Evolutionary conservation across 2,113 vertebrate genomes (phyloP), one percentile per base, ranked within the genome.

Genomic region (Pseudopodoces humilis): DNA sequence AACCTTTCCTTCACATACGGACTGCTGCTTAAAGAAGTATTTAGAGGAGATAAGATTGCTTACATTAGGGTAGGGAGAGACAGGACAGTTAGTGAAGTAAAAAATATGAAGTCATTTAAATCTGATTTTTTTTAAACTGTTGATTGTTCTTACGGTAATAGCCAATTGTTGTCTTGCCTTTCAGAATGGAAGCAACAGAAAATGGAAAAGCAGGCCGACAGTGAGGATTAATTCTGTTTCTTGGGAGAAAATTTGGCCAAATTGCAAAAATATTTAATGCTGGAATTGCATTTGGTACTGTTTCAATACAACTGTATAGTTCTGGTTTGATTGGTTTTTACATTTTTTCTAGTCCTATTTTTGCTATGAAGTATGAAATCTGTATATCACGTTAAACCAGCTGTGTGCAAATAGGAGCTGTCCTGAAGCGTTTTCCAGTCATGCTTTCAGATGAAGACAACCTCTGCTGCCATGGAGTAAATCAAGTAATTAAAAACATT

Each of bases 151-250:
- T 56, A 14, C 52, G 69, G 0, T 68, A 55, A 6, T 15, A 71
- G 10, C 18, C 14, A 44, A 8, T 46, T 64, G 33, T 47, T 82
- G 60, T 68, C 39, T 87, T 80, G 47, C 50, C 50, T 98, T 96
- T 88, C 97, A 99, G 99, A 94, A 98, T 99, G 98, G 99, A 99
- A 86, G 96, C 98, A 7, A 97, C 98, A 7, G 99, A 99, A 97
- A 99, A 99, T 59, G 99, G 99, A 80, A 99, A 99, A 97, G 84
- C 98, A 49, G 97, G 99, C 95, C 98, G 99, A 96, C 99, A 99
- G 96, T 99, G 96, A 98, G 43, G 84, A 77, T 60, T 56, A 22
- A 7, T 53, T 70, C 28, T 63, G 35, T 62, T 90, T 75, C 47
- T 71, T 68, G 19, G 56, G 94, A 90, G 58, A 93, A 41, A 93